Evolutionary conservation across 2,797 vertebrate species (phyloP).

Genomic region (Zalophus californianus): DNA sequence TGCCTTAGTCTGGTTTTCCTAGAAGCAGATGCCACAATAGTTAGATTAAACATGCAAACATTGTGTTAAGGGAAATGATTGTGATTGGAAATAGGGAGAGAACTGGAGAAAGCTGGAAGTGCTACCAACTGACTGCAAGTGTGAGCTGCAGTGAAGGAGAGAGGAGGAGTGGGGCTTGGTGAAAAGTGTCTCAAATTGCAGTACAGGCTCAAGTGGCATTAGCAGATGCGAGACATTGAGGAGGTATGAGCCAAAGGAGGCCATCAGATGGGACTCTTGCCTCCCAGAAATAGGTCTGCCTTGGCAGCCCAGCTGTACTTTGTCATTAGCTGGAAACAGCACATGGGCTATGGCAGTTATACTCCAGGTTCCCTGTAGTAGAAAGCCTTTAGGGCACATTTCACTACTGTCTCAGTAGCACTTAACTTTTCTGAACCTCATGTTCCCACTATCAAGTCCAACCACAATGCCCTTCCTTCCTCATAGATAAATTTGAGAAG

Average conservation of each 20-base stretch:
- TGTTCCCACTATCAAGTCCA: not conserved
- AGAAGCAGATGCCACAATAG: not conserved
- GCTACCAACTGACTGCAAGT: not conserved
- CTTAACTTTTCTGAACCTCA: not conserved
- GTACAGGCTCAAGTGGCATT: not conserved
- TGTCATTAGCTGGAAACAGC: not conserved
- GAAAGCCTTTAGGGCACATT: not conserved
- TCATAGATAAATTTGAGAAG: not conserved
- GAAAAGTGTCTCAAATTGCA: not conserved
- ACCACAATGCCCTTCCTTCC: not conserved
- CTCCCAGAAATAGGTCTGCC: not conserved
- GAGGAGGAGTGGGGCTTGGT: not conserved
- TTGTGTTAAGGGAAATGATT: not conserved
- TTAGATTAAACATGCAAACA: not conserved
- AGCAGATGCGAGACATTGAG: not conserved
- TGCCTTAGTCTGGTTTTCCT: not conserved
- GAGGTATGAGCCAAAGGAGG: not conserved
- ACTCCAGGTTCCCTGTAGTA: not conserved
- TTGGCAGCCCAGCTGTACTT: not conserved
- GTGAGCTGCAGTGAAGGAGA: not conserved
- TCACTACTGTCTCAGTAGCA: not conserved
- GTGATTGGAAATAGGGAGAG: not conserved
- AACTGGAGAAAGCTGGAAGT: not conserved
- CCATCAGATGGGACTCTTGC: not conserved
- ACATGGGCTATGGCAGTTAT: accelerated